Conservation (phyloP, 2,888 invertebrate species). For the Elmis aenea region DNA sequence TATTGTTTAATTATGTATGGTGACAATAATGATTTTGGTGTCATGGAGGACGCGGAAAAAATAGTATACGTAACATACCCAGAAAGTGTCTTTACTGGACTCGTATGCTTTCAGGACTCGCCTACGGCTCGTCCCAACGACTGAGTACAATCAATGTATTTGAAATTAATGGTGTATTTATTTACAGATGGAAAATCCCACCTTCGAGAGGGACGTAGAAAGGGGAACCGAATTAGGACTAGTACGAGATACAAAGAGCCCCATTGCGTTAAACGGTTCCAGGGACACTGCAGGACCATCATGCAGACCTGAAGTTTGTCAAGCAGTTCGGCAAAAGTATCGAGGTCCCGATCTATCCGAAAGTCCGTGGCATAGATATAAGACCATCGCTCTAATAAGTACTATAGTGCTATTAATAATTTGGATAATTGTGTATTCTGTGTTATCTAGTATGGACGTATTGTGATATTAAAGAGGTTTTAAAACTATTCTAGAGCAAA, state of each 20-base stretch:
- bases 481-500: no score
- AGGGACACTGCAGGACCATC: constrained; percentile 12
- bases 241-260: constrained; percentile 34
- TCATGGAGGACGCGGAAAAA: no score
- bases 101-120: no score
- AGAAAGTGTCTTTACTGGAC: no score
- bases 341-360: constrained; percentile 41
- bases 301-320: constrained; percentile 41
- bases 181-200: constrained; percentile 51
- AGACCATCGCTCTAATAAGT: constrained; percentile 48
- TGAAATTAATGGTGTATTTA: no score
- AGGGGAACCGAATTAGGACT: constrained; percentile 40
- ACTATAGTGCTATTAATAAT: constrained; percentile 46
- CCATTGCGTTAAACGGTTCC: constrained; percentile 1
- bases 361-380: constrained; percentile 51
- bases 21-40: no score
- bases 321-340: constrained; percentile 37
- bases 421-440: constrained; percentile 49
- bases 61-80: no score
- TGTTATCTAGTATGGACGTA: no score
- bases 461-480: no score
- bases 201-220: constrained; percentile 37
- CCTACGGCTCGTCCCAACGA: no score
- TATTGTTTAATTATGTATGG: no score
- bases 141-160: no score